These are phyloP conservation scores for Anodontia alba DNA, from an alignment of 2,888 invertebrate species.

Conservation along the genomic window DNA sequence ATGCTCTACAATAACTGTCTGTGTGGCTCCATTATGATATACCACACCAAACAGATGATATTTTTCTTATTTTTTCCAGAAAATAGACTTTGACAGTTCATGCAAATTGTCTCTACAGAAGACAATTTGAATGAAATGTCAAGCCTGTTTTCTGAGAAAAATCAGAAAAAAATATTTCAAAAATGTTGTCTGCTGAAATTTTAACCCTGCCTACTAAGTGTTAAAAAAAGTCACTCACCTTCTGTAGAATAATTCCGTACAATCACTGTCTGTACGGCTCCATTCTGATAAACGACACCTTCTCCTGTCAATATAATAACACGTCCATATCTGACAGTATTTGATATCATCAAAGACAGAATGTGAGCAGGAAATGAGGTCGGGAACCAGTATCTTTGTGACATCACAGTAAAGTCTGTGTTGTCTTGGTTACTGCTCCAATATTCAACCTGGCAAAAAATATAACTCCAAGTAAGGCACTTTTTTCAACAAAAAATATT, in stretches of 20 bases:
- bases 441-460: slow-evolving; percentile 56
- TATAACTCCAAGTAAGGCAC: too few species aligned
- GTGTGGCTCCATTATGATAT: slow-evolving; percentile 74
- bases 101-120: too few species aligned
- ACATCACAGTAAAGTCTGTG: slow-evolving; percentile 64
- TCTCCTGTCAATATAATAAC: slow-evolving; percentile 60
- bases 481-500: too few species aligned
- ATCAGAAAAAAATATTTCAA: too few species aligned
- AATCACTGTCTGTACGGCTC: slow-evolving; percentile 73
- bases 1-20: slow-evolving; percentile 67
- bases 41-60: too few species aligned
- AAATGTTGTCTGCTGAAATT: too few species aligned
- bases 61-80: too few species aligned
- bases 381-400: slow-evolving; percentile 67
- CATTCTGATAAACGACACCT: slow-evolving; percentile 75
- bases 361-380: slow-evolving; percentile 53
- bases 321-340: slow-evolving; percentile 64
- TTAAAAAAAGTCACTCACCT: too few species aligned
- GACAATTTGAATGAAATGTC: too few species aligned
- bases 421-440: slow-evolving; percentile 45
- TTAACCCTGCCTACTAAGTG: too few species aligned
- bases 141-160: too few species aligned
- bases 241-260: slow-evolving; percentile 35
- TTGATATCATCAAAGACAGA: slow-evolving; percentile 67
- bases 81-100: too few species aligned